Percentiles rank a stretch among this genome's conserved stretches.
These are phyloP conservation scores for Sylvicapra grimmia DNA, from an alignment of 2,113 vertebrate genomes.

Conservation along the genomic window DNA sequence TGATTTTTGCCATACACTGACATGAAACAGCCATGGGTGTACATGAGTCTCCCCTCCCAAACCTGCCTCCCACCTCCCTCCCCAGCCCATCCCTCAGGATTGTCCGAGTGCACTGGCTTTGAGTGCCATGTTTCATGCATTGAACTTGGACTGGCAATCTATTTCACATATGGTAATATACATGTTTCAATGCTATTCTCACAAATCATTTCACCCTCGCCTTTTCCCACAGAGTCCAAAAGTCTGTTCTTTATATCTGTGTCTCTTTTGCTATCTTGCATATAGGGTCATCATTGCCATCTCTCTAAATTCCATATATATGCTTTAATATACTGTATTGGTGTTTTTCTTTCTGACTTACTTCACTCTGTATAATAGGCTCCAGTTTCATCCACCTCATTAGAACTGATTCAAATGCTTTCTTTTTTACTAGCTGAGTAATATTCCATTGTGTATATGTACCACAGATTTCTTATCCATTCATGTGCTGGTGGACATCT, in stretches of 20 bases:
- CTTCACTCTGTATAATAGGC: background rate
- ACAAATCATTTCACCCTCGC: background rate
- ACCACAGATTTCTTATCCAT: background rate
- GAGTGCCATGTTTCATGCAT: background rate
- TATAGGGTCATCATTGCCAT: background rate
- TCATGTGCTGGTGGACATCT: rapidly evolving
- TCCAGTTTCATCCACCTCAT: background rate
- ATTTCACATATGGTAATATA: background rate
- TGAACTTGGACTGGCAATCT: background rate
- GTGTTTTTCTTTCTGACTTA: background rate
- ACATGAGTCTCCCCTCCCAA: rapidly evolving
- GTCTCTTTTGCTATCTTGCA: background rate
- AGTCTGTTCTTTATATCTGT: background rate
- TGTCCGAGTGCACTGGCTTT: background rate
- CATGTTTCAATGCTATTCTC: background rate
- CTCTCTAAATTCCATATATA: background rate
- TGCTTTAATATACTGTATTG: background rate
- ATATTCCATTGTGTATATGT: background rate
- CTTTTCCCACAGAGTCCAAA: background rate
- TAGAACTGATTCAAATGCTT: background rate
- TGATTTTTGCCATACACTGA: background rate
- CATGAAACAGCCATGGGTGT: background rate
- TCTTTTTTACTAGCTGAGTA: background rate
- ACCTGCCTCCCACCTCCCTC: background rate
- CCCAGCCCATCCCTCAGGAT: background rate